Conservation (phyloP, 2,113 vertebrate genomes). For the Gallinago undulata region DNA sequence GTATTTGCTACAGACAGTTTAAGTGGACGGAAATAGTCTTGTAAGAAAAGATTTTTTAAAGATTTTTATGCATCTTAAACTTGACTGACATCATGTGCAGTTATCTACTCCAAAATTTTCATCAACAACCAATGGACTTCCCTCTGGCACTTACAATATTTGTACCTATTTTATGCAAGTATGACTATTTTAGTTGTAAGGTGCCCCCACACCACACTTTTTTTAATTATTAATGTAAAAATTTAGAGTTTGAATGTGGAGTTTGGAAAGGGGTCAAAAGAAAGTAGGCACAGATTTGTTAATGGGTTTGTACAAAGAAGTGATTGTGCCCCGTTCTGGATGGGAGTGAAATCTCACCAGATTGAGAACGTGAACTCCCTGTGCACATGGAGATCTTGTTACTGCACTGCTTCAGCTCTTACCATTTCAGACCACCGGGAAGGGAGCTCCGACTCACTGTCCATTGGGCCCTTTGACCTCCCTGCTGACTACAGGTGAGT, state of each 20-base stretch:
- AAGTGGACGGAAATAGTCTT: neutral
- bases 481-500: neutral
- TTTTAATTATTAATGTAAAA: neutral
- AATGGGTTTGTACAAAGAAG: neutral
- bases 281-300: neutral
- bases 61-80: neutral
- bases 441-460: neutral
- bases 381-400: neutral
- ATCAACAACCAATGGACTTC: neutral
- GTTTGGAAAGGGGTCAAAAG: neutral
- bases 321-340: neutral
- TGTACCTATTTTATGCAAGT: neutral
- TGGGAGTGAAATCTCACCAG: neutral
- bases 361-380: neutral
- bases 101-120: neutral
- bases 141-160: neutral
- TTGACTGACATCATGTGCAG: neutral
- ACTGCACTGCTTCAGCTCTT: neutral
- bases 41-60: neutral
- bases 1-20: neutral
- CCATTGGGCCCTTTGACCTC: neutral
- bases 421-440: neutral
- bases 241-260: neutral
- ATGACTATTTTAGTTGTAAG: neutral
- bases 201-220: accelerated